Base-by-base conservation (phyloP, 2,888 invertebrate genomes). In the Campoletis raptor region DNA sequence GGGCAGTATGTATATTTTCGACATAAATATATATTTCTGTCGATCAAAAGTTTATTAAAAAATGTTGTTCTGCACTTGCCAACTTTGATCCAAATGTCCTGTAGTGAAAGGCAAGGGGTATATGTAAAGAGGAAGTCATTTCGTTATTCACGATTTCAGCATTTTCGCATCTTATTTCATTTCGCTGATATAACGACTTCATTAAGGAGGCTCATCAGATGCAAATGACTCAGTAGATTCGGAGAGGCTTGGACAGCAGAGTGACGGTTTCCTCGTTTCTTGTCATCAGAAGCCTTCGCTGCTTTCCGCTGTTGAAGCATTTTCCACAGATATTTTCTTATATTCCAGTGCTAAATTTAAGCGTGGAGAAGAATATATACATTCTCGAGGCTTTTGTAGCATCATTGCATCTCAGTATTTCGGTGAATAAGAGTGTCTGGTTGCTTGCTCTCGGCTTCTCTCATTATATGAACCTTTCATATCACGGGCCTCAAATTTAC, bases 61-160 rank as follows among this genome's bases (percentile, higher is more conserved):
- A 42, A 78, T 36, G 18, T 7, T 18, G 37, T 52, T 18, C 36
- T 6, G 18, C 9, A 40, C 30, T 61, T 6, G 1, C 30, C 12
- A n/a, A n/a, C 36, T 45, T 48, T 48, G 9, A 12, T 15, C 24
- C 57, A 30, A 21, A 30, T 45, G 12, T 15, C 42, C 57, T 30
- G 57, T n/a, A 48, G 40, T 48, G 30, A 48, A 24, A 80, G 18
- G 42, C 7, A 45, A 12, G 61, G 64, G 12, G 24, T 2, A 18
- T 21, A n/a, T 12, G n/a, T 57, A 67, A 73, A 12, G 54, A 24
- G n/a, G n/a, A 66, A 74, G 48, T 21, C 67, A 74, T 88, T 78
- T 85, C 57, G 64, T 48, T 85, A 81, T 88, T 81, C 81, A 84
- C 88, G n/a, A 82, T 78, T 73, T 89, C 88, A 88, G 88, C 88